These are phyloP conservation scores for Lingula anatina DNA, from an alignment of 2,888 invertebrate species.

Conservation along the genomic window DNA sequence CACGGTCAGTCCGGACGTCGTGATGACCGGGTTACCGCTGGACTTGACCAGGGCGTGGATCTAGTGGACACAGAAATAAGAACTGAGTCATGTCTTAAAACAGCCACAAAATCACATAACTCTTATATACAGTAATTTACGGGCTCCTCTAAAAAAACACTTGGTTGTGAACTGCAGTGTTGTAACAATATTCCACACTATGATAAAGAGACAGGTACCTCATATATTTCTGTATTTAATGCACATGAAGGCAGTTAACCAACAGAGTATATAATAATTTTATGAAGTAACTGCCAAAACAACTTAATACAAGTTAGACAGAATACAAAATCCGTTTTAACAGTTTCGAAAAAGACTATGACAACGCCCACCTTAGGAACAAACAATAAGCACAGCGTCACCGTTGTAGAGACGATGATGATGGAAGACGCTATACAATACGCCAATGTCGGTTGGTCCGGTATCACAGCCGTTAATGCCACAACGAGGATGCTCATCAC, in stretches of 20 bases:
- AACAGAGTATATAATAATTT: too few species aligned
- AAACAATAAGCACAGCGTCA: slow-evolving; percentile 79
- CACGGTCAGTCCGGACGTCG: slow-evolving; percentile 81
- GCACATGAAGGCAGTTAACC: too few species aligned
- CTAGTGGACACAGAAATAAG: slow-evolving; percentile 25
- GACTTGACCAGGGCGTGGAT: slow-evolving; percentile 51
- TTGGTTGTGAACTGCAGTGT: too few species aligned
- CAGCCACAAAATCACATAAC: too few species aligned
- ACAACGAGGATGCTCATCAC: slow-evolving; percentile 83
- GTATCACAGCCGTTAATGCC: slow-evolving; percentile 80
- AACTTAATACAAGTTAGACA: too few species aligned
- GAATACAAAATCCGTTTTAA: too few species aligned
- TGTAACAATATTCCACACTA: too few species aligned
- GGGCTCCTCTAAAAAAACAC: background rate
- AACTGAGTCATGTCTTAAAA: too few species aligned
- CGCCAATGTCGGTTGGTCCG: slow-evolving; percentile 57
- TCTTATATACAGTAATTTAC: background rate
- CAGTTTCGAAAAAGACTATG: too few species aligned
- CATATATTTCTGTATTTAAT: too few species aligned
- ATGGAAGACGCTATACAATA: slow-evolving; percentile 67
- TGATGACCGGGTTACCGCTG: slow-evolving; percentile 70
- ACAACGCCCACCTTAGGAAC: slow-evolving; percentile 82
- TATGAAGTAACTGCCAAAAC: too few species aligned
- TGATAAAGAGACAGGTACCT: too few species aligned
- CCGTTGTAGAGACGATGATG: slow-evolving; percentile 79